A percentile compares a stretch with the other conserved stretches of the same genome.
Evolutionary conservation across 2,888 invertebrate species (phyloP).

Genomic region (Isoperla grammatica): DNA sequence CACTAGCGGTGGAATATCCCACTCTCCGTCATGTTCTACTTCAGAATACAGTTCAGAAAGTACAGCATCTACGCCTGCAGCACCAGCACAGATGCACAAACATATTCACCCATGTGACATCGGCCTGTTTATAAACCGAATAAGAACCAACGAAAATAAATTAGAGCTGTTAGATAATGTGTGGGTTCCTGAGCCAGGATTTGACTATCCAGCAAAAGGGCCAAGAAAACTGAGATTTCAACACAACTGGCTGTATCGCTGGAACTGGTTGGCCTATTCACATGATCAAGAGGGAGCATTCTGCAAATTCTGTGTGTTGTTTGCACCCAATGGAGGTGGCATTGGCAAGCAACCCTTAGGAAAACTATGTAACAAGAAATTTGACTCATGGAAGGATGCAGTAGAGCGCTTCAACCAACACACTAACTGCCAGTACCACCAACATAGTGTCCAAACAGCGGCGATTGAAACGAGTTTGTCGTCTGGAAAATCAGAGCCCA

Average conservation of each 20-base stretch:
- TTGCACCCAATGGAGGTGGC: background rate
- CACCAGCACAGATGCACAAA: background rate
- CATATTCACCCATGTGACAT: conserved; percentile 9
- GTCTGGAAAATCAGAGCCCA: conserved; percentile 2
- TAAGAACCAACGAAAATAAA: background rate
- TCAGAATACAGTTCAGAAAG: too few relatives aligned
- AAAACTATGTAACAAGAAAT: background rate
- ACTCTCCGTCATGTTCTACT: too few relatives aligned
- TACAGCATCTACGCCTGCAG: too few relatives aligned
- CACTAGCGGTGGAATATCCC: too few relatives aligned
- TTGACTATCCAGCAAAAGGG: background rate
- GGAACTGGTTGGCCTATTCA: background rate
- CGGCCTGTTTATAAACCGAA: background rate
- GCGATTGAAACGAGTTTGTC: background rate
- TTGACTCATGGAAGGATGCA: conserved; percentile 9
- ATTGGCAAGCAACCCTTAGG: background rate
- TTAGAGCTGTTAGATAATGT: background rate
- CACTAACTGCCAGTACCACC: conserved; percentile 1
- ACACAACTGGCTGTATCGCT: background rate
- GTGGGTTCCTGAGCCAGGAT: background rate
- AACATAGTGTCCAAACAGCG: conserved; percentile 9
- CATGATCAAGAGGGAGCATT: background rate
- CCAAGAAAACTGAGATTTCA: background rate
- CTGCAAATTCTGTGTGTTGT: conserved; percentile 7
- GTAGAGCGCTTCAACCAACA: conserved; percentile 9